Percentiles rank a stretch among this genome's conserved stretches.
Evolutionary conservation across 1,140 invertebrate genomes (phyloP).

Genomic region (Drosophila saltans): DNA sequence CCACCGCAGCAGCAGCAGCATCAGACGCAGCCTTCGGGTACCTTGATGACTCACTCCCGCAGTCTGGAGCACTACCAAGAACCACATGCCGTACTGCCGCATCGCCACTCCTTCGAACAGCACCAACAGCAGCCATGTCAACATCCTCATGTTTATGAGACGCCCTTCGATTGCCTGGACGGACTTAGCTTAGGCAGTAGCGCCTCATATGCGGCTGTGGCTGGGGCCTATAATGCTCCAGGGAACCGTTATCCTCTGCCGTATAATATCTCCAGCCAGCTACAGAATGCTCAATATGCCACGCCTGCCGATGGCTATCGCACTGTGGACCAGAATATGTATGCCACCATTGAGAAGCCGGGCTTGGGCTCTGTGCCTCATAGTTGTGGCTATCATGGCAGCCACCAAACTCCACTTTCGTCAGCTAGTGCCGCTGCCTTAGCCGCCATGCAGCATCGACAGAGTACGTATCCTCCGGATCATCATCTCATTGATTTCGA

Average conservation of each 20-base stretch:
- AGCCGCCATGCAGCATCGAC: constrained; percentile 63
- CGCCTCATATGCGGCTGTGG: constrained; percentile 74
- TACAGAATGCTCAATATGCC: constrained; percentile 66
- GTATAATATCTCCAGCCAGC: constrained; percentile 78
- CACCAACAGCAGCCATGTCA: constrained; percentile 62
- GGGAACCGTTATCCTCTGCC: constrained; percentile 81
- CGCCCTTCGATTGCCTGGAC: constrained; percentile 76
- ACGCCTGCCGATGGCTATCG: constrained; percentile 53
- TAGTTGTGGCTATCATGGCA: constrained; percentile 56
- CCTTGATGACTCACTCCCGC: constrained; percentile 76
- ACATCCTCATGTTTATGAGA: constrained; percentile 67
- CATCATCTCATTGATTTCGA: constrained; percentile 90
- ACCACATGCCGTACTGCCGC: constrained; percentile 62
- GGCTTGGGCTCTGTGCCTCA: constrained; percentile 25
- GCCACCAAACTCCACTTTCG: constrained; percentile 21
- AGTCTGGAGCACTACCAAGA: constrained; percentile 82
- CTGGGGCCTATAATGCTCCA: constrained; percentile 75
- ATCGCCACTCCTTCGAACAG: constrained; percentile 82
- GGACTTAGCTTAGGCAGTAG: constrained; percentile 71
- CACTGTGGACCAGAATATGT: constrained; percentile 51
- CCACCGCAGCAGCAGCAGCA: constrained; percentile 29
- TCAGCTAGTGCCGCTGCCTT: constrained; percentile 27
- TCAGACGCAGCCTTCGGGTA: constrained; percentile 23
- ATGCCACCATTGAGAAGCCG: constrained; percentile 60
- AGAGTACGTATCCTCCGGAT: constrained; percentile 73